Evolutionary conservation across 2,888 invertebrate species (phyloP).

Genomic region (Melanostoma scalare): DNA sequence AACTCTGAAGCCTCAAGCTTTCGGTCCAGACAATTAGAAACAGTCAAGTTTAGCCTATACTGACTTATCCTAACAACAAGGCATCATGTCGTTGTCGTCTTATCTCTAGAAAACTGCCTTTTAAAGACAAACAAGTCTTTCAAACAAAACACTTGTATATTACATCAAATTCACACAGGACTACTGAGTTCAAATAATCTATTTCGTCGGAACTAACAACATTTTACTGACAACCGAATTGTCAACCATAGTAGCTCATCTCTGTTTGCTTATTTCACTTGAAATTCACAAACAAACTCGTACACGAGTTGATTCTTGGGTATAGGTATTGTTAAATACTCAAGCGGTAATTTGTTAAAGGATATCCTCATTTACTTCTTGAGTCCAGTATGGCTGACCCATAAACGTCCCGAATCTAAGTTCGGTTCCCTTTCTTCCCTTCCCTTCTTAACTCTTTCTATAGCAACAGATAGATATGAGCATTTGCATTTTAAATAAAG

Average conservation of each 20-base stretch:
- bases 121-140: too few relatives aligned
- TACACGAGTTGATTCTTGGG: background rate
- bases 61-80: too few relatives aligned
- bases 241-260: constrained; percentile 46
- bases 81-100: too few relatives aligned
- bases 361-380: constrained; percentile 54
- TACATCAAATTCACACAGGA: too few relatives aligned
- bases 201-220: constrained; percentile 16
- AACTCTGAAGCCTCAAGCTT: too few relatives aligned
- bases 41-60: too few relatives aligned
- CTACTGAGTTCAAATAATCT: too few relatives aligned
- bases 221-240: constrained; percentile 33
- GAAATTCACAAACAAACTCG: background rate
- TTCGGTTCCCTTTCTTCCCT: background rate
- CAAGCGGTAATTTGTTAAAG: constrained; percentile 64
- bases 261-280: constrained; percentile 28
- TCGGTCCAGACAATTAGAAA: too few relatives aligned
- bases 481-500: constrained; percentile 34
- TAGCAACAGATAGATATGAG: background rate
- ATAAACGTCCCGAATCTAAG: constrained; percentile 43
- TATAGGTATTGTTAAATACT: constrained; percentile 56
- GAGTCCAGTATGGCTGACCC: constrained; percentile 54
- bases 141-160: too few relatives aligned
- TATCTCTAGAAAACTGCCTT: too few relatives aligned
- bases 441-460: background rate